Conservation (phyloP, 2,888 invertebrate genomes). For the Archips crataeganus region DNA sequence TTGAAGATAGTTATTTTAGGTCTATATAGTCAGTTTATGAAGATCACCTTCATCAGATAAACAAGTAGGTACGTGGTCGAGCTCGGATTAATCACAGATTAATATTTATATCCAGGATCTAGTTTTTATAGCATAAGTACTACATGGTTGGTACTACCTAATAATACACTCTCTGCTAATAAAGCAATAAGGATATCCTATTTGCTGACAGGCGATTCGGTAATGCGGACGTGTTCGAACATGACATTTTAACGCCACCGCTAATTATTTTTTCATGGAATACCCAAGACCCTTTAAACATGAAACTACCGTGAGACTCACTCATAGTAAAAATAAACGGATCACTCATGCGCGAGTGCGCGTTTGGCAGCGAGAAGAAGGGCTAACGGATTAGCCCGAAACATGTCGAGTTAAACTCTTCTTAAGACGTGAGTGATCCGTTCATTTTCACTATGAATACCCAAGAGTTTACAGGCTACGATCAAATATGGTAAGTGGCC, state of each 20-base stretch:
- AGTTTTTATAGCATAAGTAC: neutral
- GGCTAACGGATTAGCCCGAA: too few species aligned
- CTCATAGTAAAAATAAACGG: too few species aligned
- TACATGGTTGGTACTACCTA: neutral
- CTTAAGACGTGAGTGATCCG: too few species aligned
- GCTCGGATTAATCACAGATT: constrained; percentile 17
- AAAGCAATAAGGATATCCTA: constrained; percentile 11
- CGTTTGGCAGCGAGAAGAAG: too few species aligned
- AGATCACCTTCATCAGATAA: constrained; percentile 3
- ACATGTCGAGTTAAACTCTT: too few species aligned
- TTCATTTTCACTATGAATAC: too few species aligned
- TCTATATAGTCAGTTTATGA: neutral
- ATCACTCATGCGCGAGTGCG: too few species aligned
- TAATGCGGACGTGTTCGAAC: neutral
- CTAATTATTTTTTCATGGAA: neutral
- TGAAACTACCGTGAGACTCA: too few species aligned
- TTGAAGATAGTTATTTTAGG: neutral
- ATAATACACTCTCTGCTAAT: neutral
- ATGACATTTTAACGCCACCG: constrained; percentile 22
- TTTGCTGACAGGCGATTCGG: constrained; percentile 9
- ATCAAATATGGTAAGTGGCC: neutral
- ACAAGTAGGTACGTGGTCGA: neutral
- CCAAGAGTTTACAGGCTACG: neutral
- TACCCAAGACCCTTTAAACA: too few species aligned
- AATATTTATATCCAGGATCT: constrained; percentile 27